Evolutionary conservation across 2,888 invertebrate genomes (phyloP).

Genomic region (Therioaphis trifolii): DNA sequence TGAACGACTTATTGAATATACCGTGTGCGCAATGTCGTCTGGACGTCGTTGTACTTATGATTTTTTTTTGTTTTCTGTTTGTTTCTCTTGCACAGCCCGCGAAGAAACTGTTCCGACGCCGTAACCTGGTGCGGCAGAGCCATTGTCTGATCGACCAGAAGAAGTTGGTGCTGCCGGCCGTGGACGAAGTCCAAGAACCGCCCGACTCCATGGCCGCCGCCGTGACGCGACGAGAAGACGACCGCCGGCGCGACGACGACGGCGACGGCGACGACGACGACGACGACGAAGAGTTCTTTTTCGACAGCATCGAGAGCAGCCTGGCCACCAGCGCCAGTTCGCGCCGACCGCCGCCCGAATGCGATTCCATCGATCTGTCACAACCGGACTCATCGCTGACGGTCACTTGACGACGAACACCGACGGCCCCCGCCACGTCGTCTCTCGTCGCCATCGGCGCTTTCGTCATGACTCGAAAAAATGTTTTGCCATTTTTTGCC

Average conservation of each 20-base stretch:
- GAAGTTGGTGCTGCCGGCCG: slow-evolving; percentile 65
- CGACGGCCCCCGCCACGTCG: not conserved
- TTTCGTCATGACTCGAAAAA: not conserved
- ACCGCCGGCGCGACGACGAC: not conserved
- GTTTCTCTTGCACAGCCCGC: not conserved
- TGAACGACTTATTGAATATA: not conserved
- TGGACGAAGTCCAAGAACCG: slow-evolving; percentile 68
- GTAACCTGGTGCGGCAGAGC: slow-evolving; percentile 67
- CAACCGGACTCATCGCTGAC: slow-evolving; percentile 64
- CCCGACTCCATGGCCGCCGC: slow-evolving; percentile 71
- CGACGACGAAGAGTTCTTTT: slow-evolving; percentile 72
- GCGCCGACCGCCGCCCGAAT: slow-evolving; percentile 73
- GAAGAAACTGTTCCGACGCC: slow-evolving; percentile 56
- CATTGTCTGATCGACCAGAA: slow-evolving; percentile 42
- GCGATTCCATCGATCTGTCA: slow-evolving; percentile 72
- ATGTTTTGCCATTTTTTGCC: slow-evolving; percentile 17
- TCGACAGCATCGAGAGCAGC: slow-evolving; percentile 77
- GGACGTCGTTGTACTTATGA: not conserved
- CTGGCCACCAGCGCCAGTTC: slow-evolving; percentile 70
- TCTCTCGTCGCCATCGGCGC: not conserved
- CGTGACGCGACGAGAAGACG: too few relatives aligned
- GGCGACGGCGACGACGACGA: not conserved
- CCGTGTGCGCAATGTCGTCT: not conserved
- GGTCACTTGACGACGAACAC: not conserved
- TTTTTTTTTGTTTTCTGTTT: not conserved